Conservation (phyloP, 2,113 vertebrate genomes). For the Hemibagrus wyckioides region DNA sequence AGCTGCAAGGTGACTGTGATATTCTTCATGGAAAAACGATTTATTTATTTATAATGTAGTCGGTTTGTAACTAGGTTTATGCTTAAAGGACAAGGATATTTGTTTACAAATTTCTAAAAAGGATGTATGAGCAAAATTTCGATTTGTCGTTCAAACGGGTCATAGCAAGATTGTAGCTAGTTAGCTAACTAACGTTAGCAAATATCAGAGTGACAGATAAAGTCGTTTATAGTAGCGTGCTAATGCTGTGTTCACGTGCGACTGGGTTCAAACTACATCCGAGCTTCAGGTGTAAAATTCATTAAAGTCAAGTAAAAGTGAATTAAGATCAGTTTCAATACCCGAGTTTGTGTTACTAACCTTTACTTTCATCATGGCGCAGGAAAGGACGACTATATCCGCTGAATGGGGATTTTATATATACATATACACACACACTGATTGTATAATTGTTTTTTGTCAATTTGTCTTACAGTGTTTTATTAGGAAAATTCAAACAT, state of each 20-base stretch:
- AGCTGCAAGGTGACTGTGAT: slow-evolving; percentile 32
- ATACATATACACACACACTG: too few species aligned
- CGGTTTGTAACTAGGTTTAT: neutral
- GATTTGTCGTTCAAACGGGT: neutral
- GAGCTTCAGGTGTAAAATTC: neutral
- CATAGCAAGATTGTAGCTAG: too few species aligned
- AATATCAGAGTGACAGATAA: neutral
- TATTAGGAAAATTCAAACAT: too few species aligned
- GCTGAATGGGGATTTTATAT: too few species aligned
- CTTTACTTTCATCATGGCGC: neutral
- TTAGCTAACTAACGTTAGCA: neutral
- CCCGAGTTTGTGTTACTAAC: neutral
- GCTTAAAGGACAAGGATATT: neutral
- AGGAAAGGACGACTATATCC: neutral
- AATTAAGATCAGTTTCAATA: neutral
- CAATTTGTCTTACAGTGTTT: too few species aligned
- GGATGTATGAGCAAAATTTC: neutral
- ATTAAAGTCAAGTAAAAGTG: neutral
- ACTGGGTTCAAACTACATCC: neutral
- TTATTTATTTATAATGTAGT: neutral
- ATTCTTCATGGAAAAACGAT: neutral
- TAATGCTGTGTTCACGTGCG: neutral
- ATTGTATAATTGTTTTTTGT: too few species aligned
- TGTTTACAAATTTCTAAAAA: neutral
- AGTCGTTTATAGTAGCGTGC: neutral